Evolutionary conservation across 2,797 vertebrate species (phyloP).

Genomic region (Helostoma temminkii): DNA sequence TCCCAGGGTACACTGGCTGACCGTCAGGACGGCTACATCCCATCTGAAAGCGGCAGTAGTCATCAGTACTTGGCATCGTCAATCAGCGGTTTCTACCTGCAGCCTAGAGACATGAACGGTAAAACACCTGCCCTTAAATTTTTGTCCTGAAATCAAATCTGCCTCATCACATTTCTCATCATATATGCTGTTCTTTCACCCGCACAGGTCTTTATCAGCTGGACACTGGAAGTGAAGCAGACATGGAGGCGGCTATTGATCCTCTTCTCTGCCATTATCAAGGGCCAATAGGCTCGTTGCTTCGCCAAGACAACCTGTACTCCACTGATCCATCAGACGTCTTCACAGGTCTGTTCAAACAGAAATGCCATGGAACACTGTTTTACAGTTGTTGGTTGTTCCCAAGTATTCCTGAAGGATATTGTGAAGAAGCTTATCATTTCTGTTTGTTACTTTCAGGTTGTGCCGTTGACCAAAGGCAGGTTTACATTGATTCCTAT

Average conservation of each 20-base stretch:
- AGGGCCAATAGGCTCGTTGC: conserved; percentile 85
- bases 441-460: conserved; percentile 70
- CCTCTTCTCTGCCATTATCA: conserved; percentile 91
- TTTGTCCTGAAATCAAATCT: background rate
- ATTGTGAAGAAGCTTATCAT: background rate
- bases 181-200: background rate
- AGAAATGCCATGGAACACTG: too few relatives aligned
- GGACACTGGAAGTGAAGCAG: conserved; percentile 91
- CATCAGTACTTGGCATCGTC: conserved; percentile 92
- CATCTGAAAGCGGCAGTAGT: conserved; percentile 93
- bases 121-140: background rate
- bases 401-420: background rate
- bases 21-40: conserved; percentile 92
- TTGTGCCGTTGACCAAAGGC: conserved; percentile 83
- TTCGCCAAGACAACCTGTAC: conserved; percentile 85
- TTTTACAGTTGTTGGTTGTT: background rate
- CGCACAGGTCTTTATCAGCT: conserved; percentile 88
- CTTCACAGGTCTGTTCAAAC: conserved; percentile 82
- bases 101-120: conserved; percentile 91
- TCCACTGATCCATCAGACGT: conserved; percentile 85
- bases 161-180: background rate
- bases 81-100: conserved; percentile 90
- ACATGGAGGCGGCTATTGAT: conserved; percentile 89
- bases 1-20: conserved; percentile 96
- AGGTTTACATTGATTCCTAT: conserved; percentile 79